Conservation (phyloP, 2,113 vertebrate species). For the Pterocles burchelli region DNA sequence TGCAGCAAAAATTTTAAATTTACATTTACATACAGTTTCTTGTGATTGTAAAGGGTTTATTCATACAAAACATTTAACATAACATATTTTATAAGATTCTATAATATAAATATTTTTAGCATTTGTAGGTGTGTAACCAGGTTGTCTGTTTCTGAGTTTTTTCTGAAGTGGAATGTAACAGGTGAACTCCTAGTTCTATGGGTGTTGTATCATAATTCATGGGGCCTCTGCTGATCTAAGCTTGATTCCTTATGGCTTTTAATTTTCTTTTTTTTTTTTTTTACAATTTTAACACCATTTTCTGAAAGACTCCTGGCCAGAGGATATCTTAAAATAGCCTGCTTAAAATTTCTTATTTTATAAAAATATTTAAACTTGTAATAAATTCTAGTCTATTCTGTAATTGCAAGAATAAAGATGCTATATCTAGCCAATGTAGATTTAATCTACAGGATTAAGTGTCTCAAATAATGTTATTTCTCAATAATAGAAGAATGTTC, state of each 20-base stretch:
- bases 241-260: background rate
- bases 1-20: background rate
- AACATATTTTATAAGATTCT: background rate
- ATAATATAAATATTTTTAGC: background rate
- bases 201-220: background rate
- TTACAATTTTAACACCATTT: background rate
- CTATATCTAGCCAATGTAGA: background rate
- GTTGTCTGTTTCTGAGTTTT: background rate
- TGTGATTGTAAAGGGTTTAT: background rate
- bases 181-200: background rate
- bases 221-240: background rate
- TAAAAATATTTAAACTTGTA: background rate
- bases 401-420: background rate
- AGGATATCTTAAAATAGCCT: background rate
- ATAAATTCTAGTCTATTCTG: background rate
- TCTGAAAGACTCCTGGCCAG: background rate
- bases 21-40: background rate
- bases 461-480: background rate
- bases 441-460: background rate
- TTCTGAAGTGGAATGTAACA: background rate
- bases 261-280: too few relatives aligned
- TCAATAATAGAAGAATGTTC: background rate
- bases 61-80: background rate
- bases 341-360: background rate
- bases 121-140: background rate